Evolutionary conservation across 1,140 invertebrate genomes (phyloP).

Genomic region (Leguminivora glycinivorella): DNA sequence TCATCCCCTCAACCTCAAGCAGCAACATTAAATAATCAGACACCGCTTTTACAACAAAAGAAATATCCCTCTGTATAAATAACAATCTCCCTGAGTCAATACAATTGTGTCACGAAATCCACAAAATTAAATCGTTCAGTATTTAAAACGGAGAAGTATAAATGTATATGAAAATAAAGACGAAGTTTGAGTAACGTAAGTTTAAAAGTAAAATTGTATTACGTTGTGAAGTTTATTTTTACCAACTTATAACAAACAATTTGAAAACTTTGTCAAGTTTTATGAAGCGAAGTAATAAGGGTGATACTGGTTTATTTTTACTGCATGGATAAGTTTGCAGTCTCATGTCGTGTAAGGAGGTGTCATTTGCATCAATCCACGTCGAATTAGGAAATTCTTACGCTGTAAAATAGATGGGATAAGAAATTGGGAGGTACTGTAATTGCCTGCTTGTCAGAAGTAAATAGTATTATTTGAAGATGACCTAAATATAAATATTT

Average conservation of each 20-base stretch:
- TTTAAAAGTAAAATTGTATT: background rate
- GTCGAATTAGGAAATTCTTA: conserved; percentile 65
- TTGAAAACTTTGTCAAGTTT: background rate
- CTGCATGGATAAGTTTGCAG: conserved; percentile 30
- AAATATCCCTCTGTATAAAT: conserved; percentile 62
- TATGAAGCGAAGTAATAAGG: conserved; percentile 35
- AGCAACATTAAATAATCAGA: conserved; percentile 21
- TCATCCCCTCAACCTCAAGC: background rate
- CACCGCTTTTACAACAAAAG: conserved; percentile 21
- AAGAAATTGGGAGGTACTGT: conserved; percentile 36
- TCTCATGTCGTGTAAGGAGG: conserved; percentile 45
- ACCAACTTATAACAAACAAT: conserved; percentile 27
- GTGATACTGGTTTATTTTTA: conserved; percentile 28
- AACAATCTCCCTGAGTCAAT: conserved; percentile 48
- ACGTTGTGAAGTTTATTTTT: conserved; percentile 18
- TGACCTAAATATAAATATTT: too few relatives aligned
- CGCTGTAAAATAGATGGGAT: conserved; percentile 45
- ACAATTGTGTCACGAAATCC: conserved; percentile 36
- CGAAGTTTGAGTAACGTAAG: background rate
- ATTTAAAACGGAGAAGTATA: background rate
- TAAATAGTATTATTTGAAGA: background rate
- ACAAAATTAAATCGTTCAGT: conserved; percentile 19
- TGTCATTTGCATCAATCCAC: conserved; percentile 73
- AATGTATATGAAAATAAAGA: background rate
- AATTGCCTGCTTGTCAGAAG: conserved; percentile 33